These are phyloP conservation scores for Ophraella communa DNA, from an alignment of 2,888 invertebrate genomes.

Conservation along the genomic window DNA sequence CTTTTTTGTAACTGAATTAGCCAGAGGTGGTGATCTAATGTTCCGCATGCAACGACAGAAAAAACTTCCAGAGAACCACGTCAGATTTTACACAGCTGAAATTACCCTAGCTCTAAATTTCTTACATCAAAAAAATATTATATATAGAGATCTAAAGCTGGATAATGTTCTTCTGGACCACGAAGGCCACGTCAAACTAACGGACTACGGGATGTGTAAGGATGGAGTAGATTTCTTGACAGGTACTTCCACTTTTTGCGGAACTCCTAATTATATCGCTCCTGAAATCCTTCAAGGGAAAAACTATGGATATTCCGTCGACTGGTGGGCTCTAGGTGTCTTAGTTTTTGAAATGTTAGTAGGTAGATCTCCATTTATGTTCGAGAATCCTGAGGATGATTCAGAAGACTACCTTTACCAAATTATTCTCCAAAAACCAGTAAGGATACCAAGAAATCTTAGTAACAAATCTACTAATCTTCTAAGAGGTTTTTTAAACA, in stretches of 20 bases:
- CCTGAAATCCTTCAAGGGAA: constrained; percentile 96
- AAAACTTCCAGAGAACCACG: constrained; percentile 95
- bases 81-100: constrained; percentile 97
- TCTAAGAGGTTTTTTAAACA: constrained; percentile 97
- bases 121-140: constrained; percentile 96
- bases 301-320: constrained; percentile 91
- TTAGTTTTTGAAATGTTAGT: constrained; percentile 99
- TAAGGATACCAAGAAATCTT: constrained; percentile 95
- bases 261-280: constrained; percentile 99
- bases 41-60: constrained; percentile 99
- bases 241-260: constrained; percentile 95
- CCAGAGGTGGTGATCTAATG: constrained; percentile 94
- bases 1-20: constrained; percentile 99
- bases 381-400: constrained; percentile 97
- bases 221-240: constrained; percentile 94
- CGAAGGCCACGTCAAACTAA: constrained; percentile 98
- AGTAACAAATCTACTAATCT: constrained; percentile 97
- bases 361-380: constrained; percentile 96
- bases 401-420: constrained; percentile 98
- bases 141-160: constrained; percentile 95
- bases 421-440: constrained; percentile 97
- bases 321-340: constrained; percentile 99
- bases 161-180: constrained; percentile 98
- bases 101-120: constrained; percentile 97
- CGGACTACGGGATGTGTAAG: constrained; percentile 99